phyloP scores from a whole-genome alignment of 2,888 invertebrate species.

The Desoria tigrina region DNA sequence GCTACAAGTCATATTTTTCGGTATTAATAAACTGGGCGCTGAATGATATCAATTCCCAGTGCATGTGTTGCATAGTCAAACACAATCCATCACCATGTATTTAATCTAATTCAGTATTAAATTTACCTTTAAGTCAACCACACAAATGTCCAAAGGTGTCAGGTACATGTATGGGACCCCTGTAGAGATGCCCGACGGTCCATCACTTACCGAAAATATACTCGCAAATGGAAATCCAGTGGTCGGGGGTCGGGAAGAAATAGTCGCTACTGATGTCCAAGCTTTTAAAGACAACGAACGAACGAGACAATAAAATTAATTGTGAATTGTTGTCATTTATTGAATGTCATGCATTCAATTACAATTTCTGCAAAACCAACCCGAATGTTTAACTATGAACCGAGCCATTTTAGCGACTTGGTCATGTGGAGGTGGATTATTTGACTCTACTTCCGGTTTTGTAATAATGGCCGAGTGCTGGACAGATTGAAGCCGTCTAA shows the following conservation, averaged over 20 bases:
- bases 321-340: too few relatives aligned
- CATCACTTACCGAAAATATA: slow-evolving; percentile 72
- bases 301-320: not conserved
- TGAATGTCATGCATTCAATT: not conserved
- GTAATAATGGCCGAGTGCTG: too few relatives aligned
- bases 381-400: slow-evolving; percentile 70
- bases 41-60: too few relatives aligned
- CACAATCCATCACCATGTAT: too few relatives aligned
- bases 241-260: slow-evolving; percentile 65
- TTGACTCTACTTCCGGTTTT: too few relatives aligned
- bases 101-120: too few relatives aligned
- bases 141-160: slow-evolving; percentile 70
- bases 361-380: slow-evolving; percentile 58
- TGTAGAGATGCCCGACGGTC: slow-evolving; percentile 67
- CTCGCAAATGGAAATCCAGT: slow-evolving; percentile 69
- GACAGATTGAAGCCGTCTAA: too few relatives aligned
- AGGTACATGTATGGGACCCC: slow-evolving; percentile 75
- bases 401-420: slow-evolving; percentile 69
- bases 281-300: slow-evolving; percentile 57
- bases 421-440: slow-evolving; percentile 64
- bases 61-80: too few relatives aligned
- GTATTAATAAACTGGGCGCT: too few relatives aligned
- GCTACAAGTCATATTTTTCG: too few relatives aligned
- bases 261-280: slow-evolving; percentile 72
- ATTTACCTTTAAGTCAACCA: slow-evolving; percentile 69